These are phyloP conservation scores for Thaumetopoea pityocampa DNA, from an alignment of 1,140 invertebrate species.

Conservation along the genomic window DNA sequence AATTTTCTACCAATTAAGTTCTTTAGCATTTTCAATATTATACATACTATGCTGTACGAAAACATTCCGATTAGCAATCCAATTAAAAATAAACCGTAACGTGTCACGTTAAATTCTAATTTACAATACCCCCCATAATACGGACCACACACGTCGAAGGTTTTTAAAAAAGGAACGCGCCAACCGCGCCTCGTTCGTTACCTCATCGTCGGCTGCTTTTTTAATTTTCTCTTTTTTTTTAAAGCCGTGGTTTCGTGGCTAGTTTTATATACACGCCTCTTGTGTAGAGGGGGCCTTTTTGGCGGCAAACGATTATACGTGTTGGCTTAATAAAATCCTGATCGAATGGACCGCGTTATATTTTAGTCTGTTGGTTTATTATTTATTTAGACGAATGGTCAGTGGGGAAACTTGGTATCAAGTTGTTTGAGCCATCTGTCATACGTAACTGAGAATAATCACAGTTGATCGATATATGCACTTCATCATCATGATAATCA, in stretches of 20 bases:
- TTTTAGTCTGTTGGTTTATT: too few relatives aligned
- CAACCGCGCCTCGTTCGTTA: slow-evolving; percentile 50
- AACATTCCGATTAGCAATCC: slow-evolving; percentile 1
- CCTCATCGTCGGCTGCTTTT: slow-evolving; percentile 45
- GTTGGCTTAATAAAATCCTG: too few relatives aligned
- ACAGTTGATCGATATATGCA: too few relatives aligned
- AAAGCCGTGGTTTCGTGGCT: slow-evolving; percentile 24
- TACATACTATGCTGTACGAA: slow-evolving; percentile 2
- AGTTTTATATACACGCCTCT: slow-evolving; percentile 31
- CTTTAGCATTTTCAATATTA: slow-evolving; percentile 4
- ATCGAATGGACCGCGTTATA: too few relatives aligned
- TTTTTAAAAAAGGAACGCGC: slow-evolving; percentile 48
- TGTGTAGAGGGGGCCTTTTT: slow-evolving; percentile 14
- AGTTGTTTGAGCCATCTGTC: too few relatives aligned
- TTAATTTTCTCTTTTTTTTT: slow-evolving; percentile 34
- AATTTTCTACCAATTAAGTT: slow-evolving; percentile 35
- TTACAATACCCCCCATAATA: slow-evolving; percentile 1
- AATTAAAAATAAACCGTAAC: slow-evolving; percentile 8
- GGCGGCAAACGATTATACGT: slow-evolving; percentile 18
- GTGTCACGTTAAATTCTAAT: slow-evolving; percentile 2
- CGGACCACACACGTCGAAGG: slow-evolving; percentile 47
- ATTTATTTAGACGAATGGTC: too few relatives aligned
- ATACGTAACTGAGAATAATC: too few relatives aligned
- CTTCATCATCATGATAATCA: too few relatives aligned
- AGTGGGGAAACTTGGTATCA: too few relatives aligned